Evolutionary conservation across 2,113 vertebrate genomes (phyloP), one percentile per base, ranked within the genome.

Genomic region (Promerops cafer): DNA sequence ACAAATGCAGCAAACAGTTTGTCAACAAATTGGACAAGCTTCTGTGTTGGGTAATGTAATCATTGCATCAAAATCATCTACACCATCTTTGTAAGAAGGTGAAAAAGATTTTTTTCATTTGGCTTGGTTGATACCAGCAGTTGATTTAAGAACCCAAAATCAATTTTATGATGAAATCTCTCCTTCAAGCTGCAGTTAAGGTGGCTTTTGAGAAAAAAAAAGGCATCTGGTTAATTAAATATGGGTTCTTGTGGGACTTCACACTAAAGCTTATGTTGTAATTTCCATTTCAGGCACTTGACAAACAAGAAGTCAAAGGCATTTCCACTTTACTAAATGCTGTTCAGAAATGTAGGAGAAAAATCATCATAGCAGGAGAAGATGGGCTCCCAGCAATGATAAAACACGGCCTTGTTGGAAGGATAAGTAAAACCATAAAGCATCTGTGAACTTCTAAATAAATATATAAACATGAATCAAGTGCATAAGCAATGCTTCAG

Each of bases 1-100:
- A 98, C 77, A 99, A 98, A 97, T 99, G 98, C 92, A 99, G 98
- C 86, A 98, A 98, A 85, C 98, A 98, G 52, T 98, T 99, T 94
- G 86, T 99, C 45, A 97, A 91, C 93, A 99, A 99, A 96, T 74
- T 99, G 96, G 98, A 99, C 96, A 98, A 97, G 96, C 97, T 99
- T 78, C 95, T 99, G 12, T 97, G 94, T 93, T 98, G 66, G 98
- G 99, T 99, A 98, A 97, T 96, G 84, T 66, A 81, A 39, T 53
- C 22, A 27, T 40, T 87, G 26, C 26, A 28, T 72, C 35, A 68
- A 47, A 85, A 37, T 60, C 5, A 19, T 31, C 33, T 77, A 8
- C 30, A 33, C 15, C 65, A 40, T 66, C 44, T 37, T 40, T 83
- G 30, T 28, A 64, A 44, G 16, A 40, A 31, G 42, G 20, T 56